Conservation (phyloP, 2,113 vertebrate species). For the Sterrhoptilus dennistouni region DNA sequence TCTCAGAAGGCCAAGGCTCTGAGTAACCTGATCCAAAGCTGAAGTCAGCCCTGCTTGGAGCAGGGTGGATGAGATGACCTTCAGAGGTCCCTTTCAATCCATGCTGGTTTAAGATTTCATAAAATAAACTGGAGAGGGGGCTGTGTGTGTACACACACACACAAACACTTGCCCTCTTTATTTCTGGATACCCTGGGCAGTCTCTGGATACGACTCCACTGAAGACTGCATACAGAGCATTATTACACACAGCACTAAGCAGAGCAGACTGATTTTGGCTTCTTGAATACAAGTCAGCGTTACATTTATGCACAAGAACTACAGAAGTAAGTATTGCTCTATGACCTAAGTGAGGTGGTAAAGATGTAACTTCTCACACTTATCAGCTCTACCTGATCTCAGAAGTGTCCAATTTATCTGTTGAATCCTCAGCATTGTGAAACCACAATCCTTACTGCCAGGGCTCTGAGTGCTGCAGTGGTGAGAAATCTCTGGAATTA, state of each 20-base stretch:
- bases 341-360: background rate
- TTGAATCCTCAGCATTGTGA: background rate
- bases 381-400: background rate
- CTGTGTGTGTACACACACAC: background rate
- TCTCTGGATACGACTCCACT: background rate
- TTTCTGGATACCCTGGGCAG: background rate
- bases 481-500: background rate
- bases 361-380: background rate
- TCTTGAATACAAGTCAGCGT: background rate
- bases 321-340: background rate
- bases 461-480: background rate
- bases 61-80: background rate
- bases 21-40: background rate
- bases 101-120: background rate
- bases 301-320: background rate
- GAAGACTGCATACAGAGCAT: background rate
- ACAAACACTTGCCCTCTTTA: background rate
- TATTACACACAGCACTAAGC: background rate
- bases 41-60: background rate
- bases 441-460: background rate
- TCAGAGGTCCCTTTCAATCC: background rate
- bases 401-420: background rate
- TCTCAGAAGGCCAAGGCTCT: background rate
- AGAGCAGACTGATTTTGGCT: background rate
- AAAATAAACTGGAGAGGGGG: background rate